Evolutionary conservation across 2,797 vertebrate genomes (phyloP).

Genomic region (Mus minutoides): DNA sequence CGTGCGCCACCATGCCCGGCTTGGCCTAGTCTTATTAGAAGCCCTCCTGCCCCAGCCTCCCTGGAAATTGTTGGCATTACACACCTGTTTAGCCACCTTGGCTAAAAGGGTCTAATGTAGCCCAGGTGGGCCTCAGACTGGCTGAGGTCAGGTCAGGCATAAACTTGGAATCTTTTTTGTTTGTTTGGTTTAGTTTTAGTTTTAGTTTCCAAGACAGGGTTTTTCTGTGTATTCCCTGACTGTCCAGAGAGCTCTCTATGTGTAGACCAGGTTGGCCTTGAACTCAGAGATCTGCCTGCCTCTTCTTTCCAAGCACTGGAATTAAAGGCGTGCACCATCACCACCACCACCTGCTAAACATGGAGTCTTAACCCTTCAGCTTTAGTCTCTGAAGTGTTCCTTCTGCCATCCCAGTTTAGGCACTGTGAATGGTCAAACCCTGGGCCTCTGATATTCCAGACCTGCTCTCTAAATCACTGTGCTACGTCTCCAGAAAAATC

Average conservation of each 20-base stretch:
- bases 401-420: too few species aligned
- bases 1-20: too few species aligned
- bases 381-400: not conserved
- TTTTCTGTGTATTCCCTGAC: not conserved
- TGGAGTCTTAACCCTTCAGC: not conserved
- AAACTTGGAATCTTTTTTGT: not conserved
- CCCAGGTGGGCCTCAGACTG: not conserved
- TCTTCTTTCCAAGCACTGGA: not conserved
- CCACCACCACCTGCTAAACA: not conserved
- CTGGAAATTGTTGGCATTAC: too few species aligned
- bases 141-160: not conserved
- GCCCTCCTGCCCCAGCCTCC: not conserved
- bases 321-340: not conserved
- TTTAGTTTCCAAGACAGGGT: not conserved
- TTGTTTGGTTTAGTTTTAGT: not conserved
- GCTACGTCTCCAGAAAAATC: not conserved
- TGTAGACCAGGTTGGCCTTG: not conserved
- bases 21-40: too few species aligned
- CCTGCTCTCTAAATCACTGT: not conserved
- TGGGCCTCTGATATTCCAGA: too few species aligned
- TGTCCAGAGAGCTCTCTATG: not conserved
- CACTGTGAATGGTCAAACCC: not conserved
- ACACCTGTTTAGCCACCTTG: not conserved
- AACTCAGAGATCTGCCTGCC: not conserved
- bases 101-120: not conserved